Base-by-base conservation (phyloP, 37 sponge, comb jelly and placozoan species). In the Theonella swinhoei region DNA sequence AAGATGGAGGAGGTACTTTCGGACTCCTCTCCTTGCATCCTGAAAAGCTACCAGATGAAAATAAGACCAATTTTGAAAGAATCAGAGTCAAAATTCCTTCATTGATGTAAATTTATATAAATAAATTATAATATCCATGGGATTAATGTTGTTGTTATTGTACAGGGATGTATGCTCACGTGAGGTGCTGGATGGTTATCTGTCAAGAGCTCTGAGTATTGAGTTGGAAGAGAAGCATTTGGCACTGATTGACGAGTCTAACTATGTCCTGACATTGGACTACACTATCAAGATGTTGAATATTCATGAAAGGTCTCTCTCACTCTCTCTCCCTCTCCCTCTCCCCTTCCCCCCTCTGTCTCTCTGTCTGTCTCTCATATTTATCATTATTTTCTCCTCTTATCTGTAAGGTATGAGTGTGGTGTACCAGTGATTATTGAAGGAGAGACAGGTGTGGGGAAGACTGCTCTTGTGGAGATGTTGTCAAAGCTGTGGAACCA, bases 401-500 rank as follows among this genome's bases (percentile, higher is more conserved):
- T 7, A 17, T 17, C 54, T 47, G 54, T 58, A 19, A 20, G 17
- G 17, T 60, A 80, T 68, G 79, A 86, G 81, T 93, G 94, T 93
- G 95, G 95, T 4, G 83, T 95, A 17, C 95, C 95, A 24, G 92
- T 91, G 42, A 91, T 95, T 39, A 95, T 95, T 72, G 92, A 95
- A 62, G 95, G 95, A 65, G 95, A 95, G 79, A 95, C 95, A 60
- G 95, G 95, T 60, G 95, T 95, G 37, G 95, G 95, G 39, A 95
- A 95, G 92, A 91, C 95, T 28, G 91, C 88, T 28, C 84, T 95
- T 24, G 65, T 95, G 34, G 87, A 88, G 77, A 91, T 95, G 82
- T 87, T 91, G 30, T 88, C 95, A 8, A 77, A 77, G 60, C 76
- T 95, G 20, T 91, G 91, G 95, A 91, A 90, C 72, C 64, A 75